Base-by-base conservation (phyloP, 2,888 invertebrate species). In the Campoplex nolae region DNA sequence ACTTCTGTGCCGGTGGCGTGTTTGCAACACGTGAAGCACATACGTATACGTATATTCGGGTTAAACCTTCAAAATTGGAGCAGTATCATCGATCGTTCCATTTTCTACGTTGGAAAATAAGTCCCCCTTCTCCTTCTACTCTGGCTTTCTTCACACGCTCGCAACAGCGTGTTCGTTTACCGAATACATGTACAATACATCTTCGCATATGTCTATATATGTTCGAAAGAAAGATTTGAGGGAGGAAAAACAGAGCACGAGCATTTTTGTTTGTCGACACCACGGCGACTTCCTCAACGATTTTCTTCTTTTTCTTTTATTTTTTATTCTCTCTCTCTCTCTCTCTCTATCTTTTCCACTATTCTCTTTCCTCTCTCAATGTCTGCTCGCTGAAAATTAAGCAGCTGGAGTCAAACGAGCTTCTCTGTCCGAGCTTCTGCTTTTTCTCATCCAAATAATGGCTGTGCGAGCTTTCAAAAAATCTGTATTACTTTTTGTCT, bases 41-140 rank as follows among this genome's bases (percentile, higher is more conserved):
- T 70, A 45, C 7, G 35, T 82, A 76, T 56, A 76, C 84, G 71
- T 87, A 82, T 79, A 84, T 87, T 84, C 82, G 87, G 84, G 76
- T 32, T 78, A 84, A 82, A 87, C 84, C 87, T 87, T 87, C 84
- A 87, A 84, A 87, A 87, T 85, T 87, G 87, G 84, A 87, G 85
- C 87, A 87, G 87, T 85, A 87, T 80, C 84, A 87, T 87, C 87
- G 87, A 87, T 87, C 87, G 87, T 80, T 87, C 87, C 87, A 87
- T 87, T 87, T 87, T 79, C 75, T 62, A 75, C 82, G 87, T 84
- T 87, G 87, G 83, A 87, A 87, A 87, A 87, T 87, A 87, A 87
- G 84, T 74, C 73, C 82, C 81, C 75, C 67, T 11, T 74, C 73
- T 78, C 81, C 75, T 54, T 11, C 32, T 9, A 35, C 56, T 42